Evolutionary conservation across 2,888 invertebrate species (phyloP), one percentile per base, ranked within the genome.

Genomic region (Apeira syringaria): DNA sequence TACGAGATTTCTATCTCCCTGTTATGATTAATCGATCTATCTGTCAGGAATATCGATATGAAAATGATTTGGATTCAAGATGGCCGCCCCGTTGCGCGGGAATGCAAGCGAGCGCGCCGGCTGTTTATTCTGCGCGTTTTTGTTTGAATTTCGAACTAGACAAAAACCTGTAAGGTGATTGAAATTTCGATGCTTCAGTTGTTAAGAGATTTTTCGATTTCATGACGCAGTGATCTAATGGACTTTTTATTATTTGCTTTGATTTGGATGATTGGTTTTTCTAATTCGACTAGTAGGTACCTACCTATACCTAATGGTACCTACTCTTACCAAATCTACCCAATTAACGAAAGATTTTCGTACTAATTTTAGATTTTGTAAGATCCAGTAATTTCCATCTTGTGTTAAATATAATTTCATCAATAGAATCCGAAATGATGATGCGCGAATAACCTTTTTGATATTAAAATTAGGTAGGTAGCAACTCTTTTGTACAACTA

Each of bases 1-100:
- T 82, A 76, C 75, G 80, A 78, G 86, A 84, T 86, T 82, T 74
- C 68, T 72, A 82, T 82, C 80, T 80, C 64, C 72, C 73, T 71
- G 64, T 65, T 75, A 78, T 88, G 88, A 88, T 88, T 85, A 84
- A 88, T 79, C 70, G 70, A 74, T 74, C 71, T 73, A 73, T 80
- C 68, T 45, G 45, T 70, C 68, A 36, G 46, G 76, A 78, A 80
- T 80, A 76, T 81, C 72, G 72, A 71, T 75, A 72, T 64, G 72
- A 69, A 74, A 74, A 70, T 70, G 68, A 74, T 74, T 74, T 70
- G 64, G 63, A 59, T 55, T 41, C 78, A 84, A 85, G 76, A 88
- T 86, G 87, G 88, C 87, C 79, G 87, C 78, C 77, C 70, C 74
- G 77, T 70, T 64, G 80, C 57, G 81, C 68, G 69, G 69, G 70